Conservation (phyloP, 2,888 invertebrate species). For the Julus scanicus region DNA sequence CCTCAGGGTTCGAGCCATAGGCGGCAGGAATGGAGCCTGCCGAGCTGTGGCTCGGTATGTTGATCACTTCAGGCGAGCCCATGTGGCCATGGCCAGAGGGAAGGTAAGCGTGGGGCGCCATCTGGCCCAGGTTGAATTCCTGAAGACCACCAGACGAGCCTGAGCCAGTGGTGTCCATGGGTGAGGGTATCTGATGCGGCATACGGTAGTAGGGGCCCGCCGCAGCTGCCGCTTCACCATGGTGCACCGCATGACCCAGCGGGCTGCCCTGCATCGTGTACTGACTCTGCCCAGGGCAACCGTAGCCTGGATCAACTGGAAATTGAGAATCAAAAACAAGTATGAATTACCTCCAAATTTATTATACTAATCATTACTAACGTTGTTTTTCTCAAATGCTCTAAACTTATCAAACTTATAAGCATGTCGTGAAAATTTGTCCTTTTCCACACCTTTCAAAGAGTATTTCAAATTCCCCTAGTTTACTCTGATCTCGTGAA, state of each 20-base stretch:
- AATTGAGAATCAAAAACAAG: too few species aligned
- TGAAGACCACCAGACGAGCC: background rate
- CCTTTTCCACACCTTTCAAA: too few species aligned
- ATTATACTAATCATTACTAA: too few species aligned
- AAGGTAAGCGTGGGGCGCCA: background rate
- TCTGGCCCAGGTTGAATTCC: background rate
- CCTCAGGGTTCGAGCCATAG: constrained; percentile 3
- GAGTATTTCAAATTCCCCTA: too few species aligned
- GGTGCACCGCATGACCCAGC: background rate
- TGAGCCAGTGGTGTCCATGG: constrained; percentile 46
- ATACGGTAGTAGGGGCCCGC: background rate
- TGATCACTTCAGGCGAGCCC: constrained; percentile 54
- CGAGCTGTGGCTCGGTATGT: constrained; percentile 54
- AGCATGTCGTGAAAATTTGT: too few species aligned
- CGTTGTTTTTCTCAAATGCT: too few species aligned
- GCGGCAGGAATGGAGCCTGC: constrained; percentile 12
- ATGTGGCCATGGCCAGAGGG: background rate
- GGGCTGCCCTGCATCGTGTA: constrained; percentile 40
- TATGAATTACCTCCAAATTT: too few species aligned
- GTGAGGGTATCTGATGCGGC: constrained; percentile 30
- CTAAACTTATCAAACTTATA: too few species aligned
- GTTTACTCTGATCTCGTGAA: too few species aligned
- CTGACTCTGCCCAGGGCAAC: background rate
- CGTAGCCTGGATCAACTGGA: constrained; percentile 51
- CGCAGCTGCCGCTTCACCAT: background rate